Evolutionary conservation across 2,113 vertebrate genomes (phyloP).

Genomic region (Petromus typicus): DNA sequence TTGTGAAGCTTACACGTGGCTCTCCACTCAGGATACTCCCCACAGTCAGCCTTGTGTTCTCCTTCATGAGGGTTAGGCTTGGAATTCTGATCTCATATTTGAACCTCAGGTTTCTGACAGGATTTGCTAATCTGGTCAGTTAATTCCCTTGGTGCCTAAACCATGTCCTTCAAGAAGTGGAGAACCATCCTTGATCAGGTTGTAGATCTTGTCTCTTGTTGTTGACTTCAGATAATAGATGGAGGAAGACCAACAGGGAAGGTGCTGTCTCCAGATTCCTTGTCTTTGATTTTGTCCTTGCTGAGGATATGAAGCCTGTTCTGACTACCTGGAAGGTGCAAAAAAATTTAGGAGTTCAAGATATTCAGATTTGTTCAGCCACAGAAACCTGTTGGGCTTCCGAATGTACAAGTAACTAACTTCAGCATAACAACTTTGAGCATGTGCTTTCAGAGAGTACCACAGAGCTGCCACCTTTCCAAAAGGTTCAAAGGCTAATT

Average conservation of each 20-base stretch:
- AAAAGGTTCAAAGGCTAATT: background rate
- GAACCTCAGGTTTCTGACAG: background rate
- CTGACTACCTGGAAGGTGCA: background rate
- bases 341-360: background rate
- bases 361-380: background rate
- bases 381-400: background rate
- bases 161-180: background rate
- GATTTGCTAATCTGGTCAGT: background rate
- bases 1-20: background rate
- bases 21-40: background rate
- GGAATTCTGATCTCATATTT: background rate
- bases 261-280: background rate
- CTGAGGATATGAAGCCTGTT: background rate
- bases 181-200: background rate
- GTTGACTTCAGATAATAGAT: background rate
- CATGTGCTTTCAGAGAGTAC: background rate
- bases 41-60: background rate
- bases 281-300: background rate
- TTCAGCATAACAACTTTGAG: background rate
- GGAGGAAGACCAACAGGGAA: background rate
- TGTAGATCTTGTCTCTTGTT: background rate
- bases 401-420: background rate
- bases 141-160: background rate
- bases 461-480: background rate
- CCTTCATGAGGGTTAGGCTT: background rate